Evolutionary conservation across 2,113 vertebrate species (phyloP), one percentile per base, ranked within the genome.

Genomic region (Anguilla rostrata): DNA sequence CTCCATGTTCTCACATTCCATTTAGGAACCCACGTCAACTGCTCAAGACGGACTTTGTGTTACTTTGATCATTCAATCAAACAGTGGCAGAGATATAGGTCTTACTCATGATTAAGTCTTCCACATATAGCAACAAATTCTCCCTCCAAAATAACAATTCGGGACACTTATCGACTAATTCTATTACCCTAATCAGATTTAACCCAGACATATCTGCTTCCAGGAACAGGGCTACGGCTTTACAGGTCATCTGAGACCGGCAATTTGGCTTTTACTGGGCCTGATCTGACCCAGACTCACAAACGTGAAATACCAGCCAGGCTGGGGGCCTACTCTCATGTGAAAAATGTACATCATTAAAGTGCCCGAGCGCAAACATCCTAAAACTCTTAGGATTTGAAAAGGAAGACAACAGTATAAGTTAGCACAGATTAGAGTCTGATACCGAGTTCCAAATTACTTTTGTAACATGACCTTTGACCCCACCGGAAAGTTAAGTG

Each of bases 161-260:
- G 46, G 85, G 78, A 81, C 41, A 78, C 18, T 83, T 79, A 81
- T 41, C 16, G 83, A 22, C 49, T 86, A 84, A 85, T 89, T 92
- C 78, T 78, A 85, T 89, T 90, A 88, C 83, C 87, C 85, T 90
- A 89, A 92, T 94, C 87, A 91, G 92, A 91, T 94, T 94, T 87
- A 90, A 86, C 22, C 86, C 80, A 88, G 87, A 92, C 88, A 90
- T 89, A 46, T 88, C 83, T 89, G 56, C 56, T 87, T 92, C 89
- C 88, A 88, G 86, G 88, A 93, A 91, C 88, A 87, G 88, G 90
- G 88, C 84, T 90, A 56, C 26, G 79, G 82, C 88, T 94, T 93
- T 92, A 93, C 91, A 89, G 92, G 92, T 92, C 92, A 92, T 91
- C 91, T 90, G 91, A 93, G 92, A 93, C 91, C n/a, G 22, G 90